Conservation (phyloP, 2,888 invertebrate genomes). For the Syritta pipiens region DNA sequence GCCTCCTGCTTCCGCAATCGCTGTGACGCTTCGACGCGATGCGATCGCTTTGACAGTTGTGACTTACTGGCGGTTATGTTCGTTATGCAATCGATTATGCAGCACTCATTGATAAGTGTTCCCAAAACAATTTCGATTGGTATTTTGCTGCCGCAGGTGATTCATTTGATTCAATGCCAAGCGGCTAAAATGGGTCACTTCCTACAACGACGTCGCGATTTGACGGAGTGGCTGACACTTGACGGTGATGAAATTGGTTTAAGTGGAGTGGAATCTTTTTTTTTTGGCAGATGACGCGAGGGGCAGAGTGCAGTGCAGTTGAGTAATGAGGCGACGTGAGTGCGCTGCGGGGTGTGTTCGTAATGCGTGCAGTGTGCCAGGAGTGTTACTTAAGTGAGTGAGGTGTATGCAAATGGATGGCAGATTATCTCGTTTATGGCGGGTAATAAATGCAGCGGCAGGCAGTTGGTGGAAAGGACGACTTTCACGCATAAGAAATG, state of each 20-base stretch:
- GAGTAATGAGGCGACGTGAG: neutral
- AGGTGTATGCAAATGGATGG: too few species aligned
- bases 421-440: too few species aligned
- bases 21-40: too few species aligned
- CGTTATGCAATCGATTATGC: slow-evolving; percentile 64
- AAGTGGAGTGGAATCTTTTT: slow-evolving; percentile 7
- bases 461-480: too few species aligned
- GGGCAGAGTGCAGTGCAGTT: neutral
- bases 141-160: slow-evolving; percentile 32
- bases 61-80: slow-evolving; percentile 23
- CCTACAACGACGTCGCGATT: slow-evolving; percentile 27
- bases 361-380: too few species aligned
- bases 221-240: slow-evolving; percentile 17
- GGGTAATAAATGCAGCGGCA: too few species aligned
- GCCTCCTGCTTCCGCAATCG: slow-evolving; percentile 47
- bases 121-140: slow-evolving; percentile 23
- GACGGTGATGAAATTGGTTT: slow-evolving; percentile 28
- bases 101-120: slow-evolving; percentile 32
- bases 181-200: slow-evolving; percentile 55
- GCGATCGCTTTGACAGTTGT: slow-evolving; percentile 6
- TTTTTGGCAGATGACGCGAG: neutral
- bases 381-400: too few species aligned
- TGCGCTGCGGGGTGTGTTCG: neutral
- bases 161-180: slow-evolving; percentile 68
- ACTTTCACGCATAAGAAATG: too few species aligned